Base-by-base conservation (phyloP, 2,797 vertebrate species). In the Acrocephalus scirpaceus region DNA sequence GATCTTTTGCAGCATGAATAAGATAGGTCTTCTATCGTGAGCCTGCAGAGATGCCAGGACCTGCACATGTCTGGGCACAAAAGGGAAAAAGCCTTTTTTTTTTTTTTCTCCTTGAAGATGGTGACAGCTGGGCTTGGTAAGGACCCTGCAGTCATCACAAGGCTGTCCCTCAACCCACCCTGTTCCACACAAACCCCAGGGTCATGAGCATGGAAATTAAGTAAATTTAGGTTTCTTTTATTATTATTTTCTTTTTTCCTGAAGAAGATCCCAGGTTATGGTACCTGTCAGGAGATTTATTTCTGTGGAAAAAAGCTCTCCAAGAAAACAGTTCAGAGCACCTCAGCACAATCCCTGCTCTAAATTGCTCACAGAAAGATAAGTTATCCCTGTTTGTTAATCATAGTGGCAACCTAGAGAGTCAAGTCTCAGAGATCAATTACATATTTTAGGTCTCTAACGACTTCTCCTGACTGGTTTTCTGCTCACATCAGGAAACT, bases 1-100 rank as follows among this genome's bases (percentile, higher is more conserved):
- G 91, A 93, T 88, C 93, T 92, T 93, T 96, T 93, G 64, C 85
- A 81, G 79, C 79, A 89, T 75, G 90, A 93, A 90, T 90, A 90
- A 92, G 88, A 77, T 29, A 79, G 77, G 54, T 56, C 65, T 85
- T 94, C 95, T 88, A 26, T 96, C 60, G 40, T 79, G 84, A 95
- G 67, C 70, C 84, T 83, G 73, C 61, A 83, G 83, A 90, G 50
- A 70, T 76, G 93, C 92, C 93, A 91, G 86, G 94, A 96, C 93
- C 88, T 92, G 86, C 58, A 81, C 40, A 83, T 88, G 87, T 72
- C 57, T 94, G 65, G 80, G 91, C 58, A 93, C 70, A 95, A 97
- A 96, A 90, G 67, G 53, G 80, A 93, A 86, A 77, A 73, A 73
- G 6, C 7, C 5, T 65, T 74, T 79, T 45, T 34, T 57, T 34